These are phyloP conservation scores for Lasius fuliginosus DNA, from an alignment of 2,888 invertebrate genomes.

Conservation along the genomic window DNA sequence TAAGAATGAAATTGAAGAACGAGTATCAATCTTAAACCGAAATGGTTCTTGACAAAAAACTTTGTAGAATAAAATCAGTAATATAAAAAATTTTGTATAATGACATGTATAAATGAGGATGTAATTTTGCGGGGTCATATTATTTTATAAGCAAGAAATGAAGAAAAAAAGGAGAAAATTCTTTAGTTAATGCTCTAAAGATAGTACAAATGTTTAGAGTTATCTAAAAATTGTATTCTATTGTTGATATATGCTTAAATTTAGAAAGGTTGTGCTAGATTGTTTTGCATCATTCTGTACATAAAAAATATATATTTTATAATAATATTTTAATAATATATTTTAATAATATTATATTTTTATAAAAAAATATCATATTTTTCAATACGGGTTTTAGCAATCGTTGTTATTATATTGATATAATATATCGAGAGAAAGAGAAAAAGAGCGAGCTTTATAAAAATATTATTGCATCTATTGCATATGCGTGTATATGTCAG, in stretches of 20 bases:
- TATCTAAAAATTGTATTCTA: background rate
- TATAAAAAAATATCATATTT: background rate
- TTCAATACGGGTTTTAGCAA: background rate
- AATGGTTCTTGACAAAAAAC: background rate
- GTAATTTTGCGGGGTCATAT: background rate
- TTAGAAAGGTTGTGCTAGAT: background rate
- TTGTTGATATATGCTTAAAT: background rate
- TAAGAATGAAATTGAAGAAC: constrained; percentile 84
- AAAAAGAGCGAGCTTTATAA: background rate
- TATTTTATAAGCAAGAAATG: background rate
- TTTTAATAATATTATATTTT: background rate
- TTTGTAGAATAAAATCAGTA: background rate
- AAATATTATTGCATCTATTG: background rate
- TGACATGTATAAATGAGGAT: background rate
- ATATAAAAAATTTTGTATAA: background rate
- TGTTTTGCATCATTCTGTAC: background rate
- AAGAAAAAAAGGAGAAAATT: background rate
- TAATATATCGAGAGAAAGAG: background rate
- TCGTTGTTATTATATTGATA: background rate
- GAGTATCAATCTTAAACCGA: background rate
- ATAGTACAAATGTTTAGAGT: background rate
- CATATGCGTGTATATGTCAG: background rate
- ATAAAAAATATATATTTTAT: background rate
- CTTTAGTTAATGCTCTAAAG: background rate
- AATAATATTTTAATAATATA: too few relatives aligned